Evolutionary conservation across 2,797 vertebrate species (phyloP), one percentile per base, ranked within the genome.

Genomic region (Myioborus miniatus): DNA sequence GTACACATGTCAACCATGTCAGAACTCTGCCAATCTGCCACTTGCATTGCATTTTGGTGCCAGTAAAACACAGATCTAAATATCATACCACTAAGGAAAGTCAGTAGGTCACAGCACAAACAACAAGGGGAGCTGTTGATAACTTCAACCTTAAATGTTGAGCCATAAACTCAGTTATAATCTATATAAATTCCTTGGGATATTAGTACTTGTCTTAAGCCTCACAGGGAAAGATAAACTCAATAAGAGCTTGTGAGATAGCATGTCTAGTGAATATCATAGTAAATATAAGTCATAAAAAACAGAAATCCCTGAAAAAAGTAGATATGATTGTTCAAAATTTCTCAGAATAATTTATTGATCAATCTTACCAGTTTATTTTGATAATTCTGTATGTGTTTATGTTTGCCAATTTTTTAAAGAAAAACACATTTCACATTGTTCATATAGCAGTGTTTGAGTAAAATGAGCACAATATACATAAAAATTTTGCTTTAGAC

Each of bases 1-100:
- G 2, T 11, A 20, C 9, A 41, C 3, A 19, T 5, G 6, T 14
- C 24, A 15, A 19, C 1, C 19, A 12, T 37, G 6, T 8, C 30
- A 63, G 29, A 34, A 64, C 34, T 47, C 17, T 74, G 8, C 27
- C 62, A 43, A 43, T 22, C 15, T 74, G 10, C 7, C 3, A 5
- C 24, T 58, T 74, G 12, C 7, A 19, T 43, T 34, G 3, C 0
- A 12, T 76, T 75, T 88, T 52, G n/a, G 18, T 29, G 13, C 5
- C 16, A 34, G 36, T 27, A 63, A 77, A 67, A 47, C 19, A n/a
- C 1, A 3, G 11, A 71, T 27, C 3, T 52, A 29, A 75, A 63
- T 12, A 27, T 19, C 10, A 49, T 15, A 60, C 2, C 36, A 17
- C n/a, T 23, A 29, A n/a, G 12, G 20, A 71, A 68, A 72, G 12